phyloP scores from a whole-genome alignment of 2,888 invertebrate species.

The Cheilosia pagana region DNA sequence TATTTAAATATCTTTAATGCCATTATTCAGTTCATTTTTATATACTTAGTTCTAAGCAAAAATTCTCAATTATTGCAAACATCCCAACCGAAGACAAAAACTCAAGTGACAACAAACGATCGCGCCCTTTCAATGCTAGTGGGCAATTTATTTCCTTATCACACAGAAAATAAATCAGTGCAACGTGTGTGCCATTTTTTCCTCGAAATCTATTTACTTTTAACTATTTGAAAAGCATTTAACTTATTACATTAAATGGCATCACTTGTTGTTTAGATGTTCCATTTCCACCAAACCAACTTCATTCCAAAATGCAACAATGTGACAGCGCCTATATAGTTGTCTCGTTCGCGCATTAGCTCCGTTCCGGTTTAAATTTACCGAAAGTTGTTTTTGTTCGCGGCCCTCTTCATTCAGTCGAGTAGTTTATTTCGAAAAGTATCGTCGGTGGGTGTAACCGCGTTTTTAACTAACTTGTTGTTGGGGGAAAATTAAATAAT shows the following conservation, averaged over 20 bases:
- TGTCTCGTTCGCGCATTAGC: slow-evolving; percentile 19
- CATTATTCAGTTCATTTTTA: too few relatives aligned
- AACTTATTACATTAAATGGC: background rate
- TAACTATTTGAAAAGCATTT: too few relatives aligned
- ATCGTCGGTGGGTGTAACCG: slow-evolving; percentile 49
- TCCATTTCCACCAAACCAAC: background rate
- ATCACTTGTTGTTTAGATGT: background rate
- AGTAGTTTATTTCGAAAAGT: slow-evolving; percentile 36
- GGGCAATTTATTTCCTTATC: too few relatives aligned
- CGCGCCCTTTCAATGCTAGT: too few relatives aligned
- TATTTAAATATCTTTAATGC: too few relatives aligned
- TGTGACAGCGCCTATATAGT: slow-evolving; percentile 8
- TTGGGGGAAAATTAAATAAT: slow-evolving; percentile 42
- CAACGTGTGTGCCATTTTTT: too few relatives aligned
- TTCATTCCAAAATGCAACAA: slow-evolving; percentile 5
- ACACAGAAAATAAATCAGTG: too few relatives aligned
- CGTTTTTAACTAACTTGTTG: slow-evolving; percentile 43
- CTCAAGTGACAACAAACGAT: too few relatives aligned
- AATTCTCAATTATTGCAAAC: too few relatives aligned
- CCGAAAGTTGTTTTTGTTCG: slow-evolving; percentile 62
- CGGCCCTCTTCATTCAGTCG: slow-evolving; percentile 53
- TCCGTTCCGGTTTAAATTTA: slow-evolving; percentile 32
- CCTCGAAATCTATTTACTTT: too few relatives aligned
- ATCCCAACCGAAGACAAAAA: too few relatives aligned
- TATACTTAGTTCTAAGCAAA: too few relatives aligned